These are phyloP conservation scores for Ectropis crepuscularia DNA, from an alignment of 2,888 invertebrate genomes.

Conservation along the genomic window DNA sequence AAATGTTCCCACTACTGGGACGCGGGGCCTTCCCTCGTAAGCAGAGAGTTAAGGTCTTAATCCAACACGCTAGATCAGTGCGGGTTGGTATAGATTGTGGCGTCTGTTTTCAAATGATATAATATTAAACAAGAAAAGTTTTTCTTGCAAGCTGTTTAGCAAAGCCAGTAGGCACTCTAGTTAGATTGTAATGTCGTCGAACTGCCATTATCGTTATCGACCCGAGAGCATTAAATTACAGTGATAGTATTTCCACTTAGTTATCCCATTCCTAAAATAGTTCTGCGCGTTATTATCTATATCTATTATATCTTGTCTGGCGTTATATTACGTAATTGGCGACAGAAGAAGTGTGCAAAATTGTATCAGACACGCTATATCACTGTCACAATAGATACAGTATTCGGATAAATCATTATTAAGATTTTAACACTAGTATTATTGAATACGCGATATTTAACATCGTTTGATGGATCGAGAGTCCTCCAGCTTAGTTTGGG, in stretches of 20 bases:
- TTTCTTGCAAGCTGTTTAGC: background rate
- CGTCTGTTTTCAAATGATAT: too few relatives aligned
- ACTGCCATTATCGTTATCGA: slow-evolving; percentile 55
- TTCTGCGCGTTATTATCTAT: slow-evolving; percentile 25
- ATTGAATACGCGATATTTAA: too few relatives aligned
- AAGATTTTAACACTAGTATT: too few relatives aligned
- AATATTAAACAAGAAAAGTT: too few relatives aligned
- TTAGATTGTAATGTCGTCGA: slow-evolving; percentile 51
- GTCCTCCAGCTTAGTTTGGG: too few relatives aligned
- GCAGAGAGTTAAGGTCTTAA: too few relatives aligned
- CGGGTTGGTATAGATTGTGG: background rate
- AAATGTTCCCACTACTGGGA: too few relatives aligned
- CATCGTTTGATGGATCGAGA: too few relatives aligned
- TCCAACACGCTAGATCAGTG: too few relatives aligned
- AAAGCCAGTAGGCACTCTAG: background rate
- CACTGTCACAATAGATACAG: too few relatives aligned
- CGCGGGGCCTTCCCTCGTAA: too few relatives aligned
- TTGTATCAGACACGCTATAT: background rate
- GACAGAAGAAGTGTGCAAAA: background rate
- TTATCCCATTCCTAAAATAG: slow-evolving; percentile 43
- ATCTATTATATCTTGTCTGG: slow-evolving; percentile 24
- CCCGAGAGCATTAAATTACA: slow-evolving; percentile 47
- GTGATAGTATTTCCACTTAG: slow-evolving; percentile 35
- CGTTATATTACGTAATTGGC: slow-evolving; percentile 16
- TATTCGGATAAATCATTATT: too few relatives aligned